phyloP scores from a whole-genome alignment of 2,888 invertebrate species.

The Melinopterus prodromus region DNA sequence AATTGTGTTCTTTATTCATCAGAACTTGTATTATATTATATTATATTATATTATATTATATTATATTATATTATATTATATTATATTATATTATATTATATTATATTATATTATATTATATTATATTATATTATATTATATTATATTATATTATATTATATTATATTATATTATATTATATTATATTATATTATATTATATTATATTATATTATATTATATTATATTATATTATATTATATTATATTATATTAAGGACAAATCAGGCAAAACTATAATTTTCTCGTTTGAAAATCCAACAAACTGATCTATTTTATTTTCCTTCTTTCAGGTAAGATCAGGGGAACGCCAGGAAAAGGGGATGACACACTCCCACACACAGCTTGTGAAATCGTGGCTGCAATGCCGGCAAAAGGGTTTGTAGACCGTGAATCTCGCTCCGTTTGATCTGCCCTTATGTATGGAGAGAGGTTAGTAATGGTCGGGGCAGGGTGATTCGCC shows the following conservation, averaged over 20 bases:
- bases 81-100: no score
- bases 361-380: background rate
- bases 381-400: background rate
- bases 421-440: background rate
- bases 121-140: no score
- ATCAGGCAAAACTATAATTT: no score
- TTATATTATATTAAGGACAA: no score
- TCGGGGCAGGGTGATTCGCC: background rate
- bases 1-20: background rate
- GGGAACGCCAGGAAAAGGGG: background rate
- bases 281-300: background rate
- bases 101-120: no score
- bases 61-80: no score
- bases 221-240: no score
- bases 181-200: no score
- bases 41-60: no score
- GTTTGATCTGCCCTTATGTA: slow-evolving; percentile 4
- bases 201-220: no score
- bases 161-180: no score
- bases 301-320: background rate
- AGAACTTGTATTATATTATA: background rate
- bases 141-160: no score
- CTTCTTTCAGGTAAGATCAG: background rate
- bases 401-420: background rate
- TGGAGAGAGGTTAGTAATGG: background rate